These are phyloP conservation scores for Chrysaora quinquecirrha DNA, from an alignment of 30 jellyfish, hydroid and myxozoan species.

Conservation along the genomic window DNA sequence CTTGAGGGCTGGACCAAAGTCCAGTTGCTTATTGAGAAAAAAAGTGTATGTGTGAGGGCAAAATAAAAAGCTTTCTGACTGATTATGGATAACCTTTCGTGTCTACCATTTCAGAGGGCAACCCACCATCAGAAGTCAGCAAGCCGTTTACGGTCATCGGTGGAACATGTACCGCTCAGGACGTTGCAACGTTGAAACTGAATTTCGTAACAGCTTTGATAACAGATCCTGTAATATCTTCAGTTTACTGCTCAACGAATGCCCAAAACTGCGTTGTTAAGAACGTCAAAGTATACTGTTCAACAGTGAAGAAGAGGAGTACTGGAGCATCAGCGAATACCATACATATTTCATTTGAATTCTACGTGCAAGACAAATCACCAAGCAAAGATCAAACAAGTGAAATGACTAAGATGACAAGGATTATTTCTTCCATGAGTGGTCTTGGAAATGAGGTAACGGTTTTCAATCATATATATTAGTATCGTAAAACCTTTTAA, in stretches of 20 bases:
- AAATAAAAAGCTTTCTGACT: too few relatives aligned
- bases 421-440: slow-evolving; percentile 25
- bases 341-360: slow-evolving; percentile 61
- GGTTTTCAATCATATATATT: too few relatives aligned
- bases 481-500: too few relatives aligned
- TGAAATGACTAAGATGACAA: slow-evolving; percentile 59
- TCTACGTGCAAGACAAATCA: slow-evolving; percentile 46
- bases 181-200: slow-evolving; percentile 39
- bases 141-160: slow-evolving; percentile 78
- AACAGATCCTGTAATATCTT: slow-evolving; percentile 54
- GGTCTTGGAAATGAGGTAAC: slow-evolving; percentile 54
- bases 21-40: too few relatives aligned
- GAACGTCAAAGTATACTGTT: slow-evolving; percentile 68
- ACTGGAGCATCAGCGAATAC: slow-evolving; percentile 54
- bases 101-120: slow-evolving; percentile 46
- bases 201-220: slow-evolving; percentile 66
- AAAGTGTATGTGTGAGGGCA: too few relatives aligned
- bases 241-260: slow-evolving; percentile 47
- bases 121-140: slow-evolving; percentile 68
- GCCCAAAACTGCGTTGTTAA: slow-evolving; percentile 68
- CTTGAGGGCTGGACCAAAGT: too few relatives aligned
- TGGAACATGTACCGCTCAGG: slow-evolving; percentile 72
- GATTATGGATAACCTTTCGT: neutral
- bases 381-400: slow-evolving; percentile 57
- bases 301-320: slow-evolving; percentile 71